These are phyloP conservation scores for Pollachius pollachius DNA, from an alignment of 2,113 vertebrate genomes.

Conservation along the genomic window DNA sequence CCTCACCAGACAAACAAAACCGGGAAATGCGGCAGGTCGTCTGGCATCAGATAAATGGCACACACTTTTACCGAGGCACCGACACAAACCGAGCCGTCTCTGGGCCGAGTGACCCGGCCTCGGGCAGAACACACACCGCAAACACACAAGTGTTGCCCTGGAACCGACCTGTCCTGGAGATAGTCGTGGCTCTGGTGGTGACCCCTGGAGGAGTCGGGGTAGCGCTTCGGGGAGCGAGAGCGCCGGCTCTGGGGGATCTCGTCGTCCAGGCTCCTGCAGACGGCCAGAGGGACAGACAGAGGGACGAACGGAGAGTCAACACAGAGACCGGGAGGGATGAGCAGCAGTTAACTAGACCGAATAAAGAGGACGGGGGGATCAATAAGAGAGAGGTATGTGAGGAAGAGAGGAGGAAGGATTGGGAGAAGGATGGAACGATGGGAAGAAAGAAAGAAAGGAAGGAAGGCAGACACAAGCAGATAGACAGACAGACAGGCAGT, in stretches of 20 bases:
- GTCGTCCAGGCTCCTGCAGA: conserved; percentile 92
- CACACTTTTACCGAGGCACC: background rate
- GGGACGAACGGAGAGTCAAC: background rate
- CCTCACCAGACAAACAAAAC: too few species aligned
- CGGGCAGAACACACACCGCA: too few species aligned
- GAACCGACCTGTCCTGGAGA: conserved; percentile 72
- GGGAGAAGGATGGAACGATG: background rate
- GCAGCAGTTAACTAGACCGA: too few species aligned
- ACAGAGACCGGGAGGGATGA: background rate
- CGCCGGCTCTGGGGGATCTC: conserved; percentile 90
- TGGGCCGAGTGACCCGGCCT: background rate
- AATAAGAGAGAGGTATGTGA: too few species aligned
- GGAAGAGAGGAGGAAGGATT: background rate
- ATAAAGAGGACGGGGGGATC: too few species aligned
- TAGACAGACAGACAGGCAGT: background rate
- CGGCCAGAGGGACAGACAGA: conserved; percentile 29
- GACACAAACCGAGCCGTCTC: background rate
- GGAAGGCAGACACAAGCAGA: background rate
- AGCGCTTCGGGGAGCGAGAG: conserved; percentile 92
- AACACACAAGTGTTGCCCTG: background rate
- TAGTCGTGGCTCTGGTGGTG: conserved; percentile 67
- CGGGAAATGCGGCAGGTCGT: too few species aligned
- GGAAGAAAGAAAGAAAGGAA: background rate
- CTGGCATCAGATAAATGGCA: too few species aligned
- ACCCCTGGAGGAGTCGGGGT: conserved; percentile 84